These are phyloP conservation scores for Saxidomus purpurata DNA, from an alignment of 1,140 invertebrate species.

Conservation along the genomic window DNA sequence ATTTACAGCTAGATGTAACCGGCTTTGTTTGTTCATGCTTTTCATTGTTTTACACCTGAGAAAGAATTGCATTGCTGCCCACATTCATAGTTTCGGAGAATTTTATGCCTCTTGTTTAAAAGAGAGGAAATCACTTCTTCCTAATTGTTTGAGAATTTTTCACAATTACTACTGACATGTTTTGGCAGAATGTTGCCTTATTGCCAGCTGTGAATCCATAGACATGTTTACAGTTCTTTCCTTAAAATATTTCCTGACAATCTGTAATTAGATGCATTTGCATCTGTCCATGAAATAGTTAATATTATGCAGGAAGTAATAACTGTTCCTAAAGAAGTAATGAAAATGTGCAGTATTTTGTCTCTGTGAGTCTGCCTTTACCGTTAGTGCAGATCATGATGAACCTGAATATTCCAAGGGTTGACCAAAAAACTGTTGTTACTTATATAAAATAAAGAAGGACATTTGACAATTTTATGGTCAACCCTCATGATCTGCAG, in stretches of 20 bases:
- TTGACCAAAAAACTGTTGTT: no score
- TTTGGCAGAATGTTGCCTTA: neutral
- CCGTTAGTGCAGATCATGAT: no score
- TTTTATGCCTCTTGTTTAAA: neutral
- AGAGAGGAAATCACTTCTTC: conserved; percentile 12
- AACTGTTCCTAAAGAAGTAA: no score
- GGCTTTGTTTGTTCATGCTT: neutral
- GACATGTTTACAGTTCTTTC: neutral
- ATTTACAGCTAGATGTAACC: neutral
- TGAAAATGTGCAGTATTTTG: no score
- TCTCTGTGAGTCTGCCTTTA: no score
- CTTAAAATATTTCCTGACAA: neutral
- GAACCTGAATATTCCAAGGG: no score
- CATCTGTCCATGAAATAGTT: neutral
- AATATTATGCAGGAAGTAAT: no score
- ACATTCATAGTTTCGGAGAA: neutral
- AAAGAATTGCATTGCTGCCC: neutral
- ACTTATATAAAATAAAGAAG: no score
- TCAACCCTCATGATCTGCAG: no score
- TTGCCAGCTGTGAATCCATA: neutral
- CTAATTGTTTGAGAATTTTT: neutral
- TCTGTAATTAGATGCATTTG: neutral
- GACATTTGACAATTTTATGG: no score
- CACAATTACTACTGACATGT: conserved; percentile 2
- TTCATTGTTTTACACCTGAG: neutral